Evolutionary conservation across 2,888 invertebrate genomes (phyloP).

Genomic region (Hipparchia semele): DNA sequence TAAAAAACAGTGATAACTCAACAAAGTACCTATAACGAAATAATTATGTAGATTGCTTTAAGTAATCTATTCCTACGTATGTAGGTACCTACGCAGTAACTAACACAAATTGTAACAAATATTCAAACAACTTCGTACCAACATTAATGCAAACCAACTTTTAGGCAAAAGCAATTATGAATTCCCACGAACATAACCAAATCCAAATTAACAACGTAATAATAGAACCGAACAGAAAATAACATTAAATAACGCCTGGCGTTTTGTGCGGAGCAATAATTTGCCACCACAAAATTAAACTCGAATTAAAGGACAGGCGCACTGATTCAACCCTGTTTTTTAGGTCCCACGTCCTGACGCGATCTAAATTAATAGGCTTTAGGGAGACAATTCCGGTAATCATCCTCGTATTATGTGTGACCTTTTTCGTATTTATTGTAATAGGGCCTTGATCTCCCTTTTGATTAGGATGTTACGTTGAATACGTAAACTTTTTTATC

Average conservation of each 20-base stretch:
- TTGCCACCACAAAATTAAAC: conserved; percentile 42
- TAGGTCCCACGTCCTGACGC: conserved; percentile 13
- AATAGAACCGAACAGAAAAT: conserved; percentile 33
- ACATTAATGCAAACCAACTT: conserved; percentile 11
- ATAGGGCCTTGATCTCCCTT: background rate
- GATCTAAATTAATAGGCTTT: conserved; percentile 19
- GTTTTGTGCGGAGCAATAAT: conserved; percentile 45
- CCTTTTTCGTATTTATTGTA: background rate
- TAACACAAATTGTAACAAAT: conserved; percentile 15
- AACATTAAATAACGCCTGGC: conserved; percentile 45
- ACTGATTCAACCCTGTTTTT: conserved; percentile 36
- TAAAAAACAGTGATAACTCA: no score
- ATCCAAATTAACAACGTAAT: conserved; percentile 31
- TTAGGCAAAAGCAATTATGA: conserved; percentile 23
- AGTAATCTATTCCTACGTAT: background rate
- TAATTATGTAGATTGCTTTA: background rate
- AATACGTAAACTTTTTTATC: background rate
- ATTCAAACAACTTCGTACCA: conserved; percentile 5
- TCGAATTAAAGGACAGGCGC: conserved; percentile 43
- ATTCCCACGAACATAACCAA: conserved; percentile 28
- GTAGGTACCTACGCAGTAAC: background rate
- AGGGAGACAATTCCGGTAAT: conserved; percentile 3
- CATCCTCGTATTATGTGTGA: background rate
- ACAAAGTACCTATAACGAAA: background rate
- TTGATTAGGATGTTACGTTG: background rate